Base-by-base conservation (phyloP, 2,888 invertebrate species). In the Nephrotoma appendiculata region DNA sequence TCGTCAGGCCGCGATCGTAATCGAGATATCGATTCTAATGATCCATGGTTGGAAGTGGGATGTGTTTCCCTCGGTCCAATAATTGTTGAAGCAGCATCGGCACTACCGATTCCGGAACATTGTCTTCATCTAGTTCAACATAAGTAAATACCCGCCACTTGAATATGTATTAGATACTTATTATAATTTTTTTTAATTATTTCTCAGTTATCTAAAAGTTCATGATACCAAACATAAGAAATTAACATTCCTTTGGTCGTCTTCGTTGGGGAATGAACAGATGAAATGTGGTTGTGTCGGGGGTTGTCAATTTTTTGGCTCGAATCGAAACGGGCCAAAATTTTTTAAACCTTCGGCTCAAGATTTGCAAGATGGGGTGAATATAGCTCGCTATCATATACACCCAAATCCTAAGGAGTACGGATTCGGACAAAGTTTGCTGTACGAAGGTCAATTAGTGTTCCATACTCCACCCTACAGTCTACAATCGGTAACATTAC, bases 231-330 rank as follows among this genome's bases (percentile, higher is more conserved):
- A 95, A 88, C 95, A 95, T 0, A 97, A 96, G 90, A 94, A 98
- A 87, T 92, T 99, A 48, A 98, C 98, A 97, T 99, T 99, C 90
- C 92, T 99, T 42, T 99, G 99, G 99, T 95, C 96, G 0, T 93
- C 93, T 19, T 95, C 95, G 88, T 91, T 91, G 85, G 91, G 90
- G 86, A 90, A 90, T 31, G 93, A 94, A 2, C 94, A 95, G 88
- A 92, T 94, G 0, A 96, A 96, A 89, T 99, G 99, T 90, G 99
- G 99, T 0, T 99, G 99, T 91, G 96, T 96, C 44, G 99, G 99
- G 2, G 98, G 98, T 0, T 98, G 98, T 90, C 93, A 94, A 11
- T 99, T 99, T 92, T 99, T 99, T 90, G 99, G 98, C 2, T 95
- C 94, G 87, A 98, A 98, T 91, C 94, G 95, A 89, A 98, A 98